These are phyloP conservation scores for Drosophila navojoa DNA, from an alignment of 1,140 invertebrate species.

Conservation along the genomic window DNA sequence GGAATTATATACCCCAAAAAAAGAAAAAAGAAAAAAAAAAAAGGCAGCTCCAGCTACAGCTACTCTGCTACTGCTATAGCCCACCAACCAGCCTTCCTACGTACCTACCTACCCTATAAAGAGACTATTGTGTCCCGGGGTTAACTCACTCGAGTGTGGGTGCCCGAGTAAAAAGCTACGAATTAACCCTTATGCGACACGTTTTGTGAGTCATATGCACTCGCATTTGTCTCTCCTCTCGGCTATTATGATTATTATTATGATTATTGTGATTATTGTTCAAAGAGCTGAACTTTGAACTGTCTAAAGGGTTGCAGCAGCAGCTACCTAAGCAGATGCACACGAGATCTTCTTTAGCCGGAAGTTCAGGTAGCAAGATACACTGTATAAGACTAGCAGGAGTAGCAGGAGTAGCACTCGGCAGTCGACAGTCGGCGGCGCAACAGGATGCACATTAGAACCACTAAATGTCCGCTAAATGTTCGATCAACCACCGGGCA, in stretches of 20 bases:
- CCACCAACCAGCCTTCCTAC: background rate
- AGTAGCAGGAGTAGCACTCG: background rate
- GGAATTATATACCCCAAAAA: constrained; percentile 54
- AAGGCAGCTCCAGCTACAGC: constrained; percentile 16
- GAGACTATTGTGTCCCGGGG: constrained; percentile 20
- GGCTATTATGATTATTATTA: constrained; percentile 20
- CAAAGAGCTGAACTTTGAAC: constrained; percentile 56
- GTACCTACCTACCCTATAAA: constrained; percentile 30
- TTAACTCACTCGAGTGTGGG: constrained; percentile 19
- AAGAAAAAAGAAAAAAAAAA: too few relatives aligned
- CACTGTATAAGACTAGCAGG: constrained; percentile 31
- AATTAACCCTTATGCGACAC: constrained; percentile 29
- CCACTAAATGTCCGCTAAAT: constrained; percentile 67
- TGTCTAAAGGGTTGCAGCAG: constrained; percentile 21
- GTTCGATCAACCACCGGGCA: constrained; percentile 1
- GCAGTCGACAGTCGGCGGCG: background rate
- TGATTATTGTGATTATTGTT: constrained; percentile 53
- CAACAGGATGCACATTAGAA: constrained; percentile 76
- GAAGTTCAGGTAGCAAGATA: constrained; percentile 73
- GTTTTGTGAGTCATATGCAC: constrained; percentile 33
- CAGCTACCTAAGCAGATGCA: constrained; percentile 30
- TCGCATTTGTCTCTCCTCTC: background rate
- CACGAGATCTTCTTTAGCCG: constrained; percentile 33
- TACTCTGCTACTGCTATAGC: background rate
- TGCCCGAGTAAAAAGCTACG: constrained; percentile 5